These are phyloP conservation scores for Prochilodus magdalenae DNA, from an alignment of 2,113 vertebrate species.

Conservation along the genomic window DNA sequence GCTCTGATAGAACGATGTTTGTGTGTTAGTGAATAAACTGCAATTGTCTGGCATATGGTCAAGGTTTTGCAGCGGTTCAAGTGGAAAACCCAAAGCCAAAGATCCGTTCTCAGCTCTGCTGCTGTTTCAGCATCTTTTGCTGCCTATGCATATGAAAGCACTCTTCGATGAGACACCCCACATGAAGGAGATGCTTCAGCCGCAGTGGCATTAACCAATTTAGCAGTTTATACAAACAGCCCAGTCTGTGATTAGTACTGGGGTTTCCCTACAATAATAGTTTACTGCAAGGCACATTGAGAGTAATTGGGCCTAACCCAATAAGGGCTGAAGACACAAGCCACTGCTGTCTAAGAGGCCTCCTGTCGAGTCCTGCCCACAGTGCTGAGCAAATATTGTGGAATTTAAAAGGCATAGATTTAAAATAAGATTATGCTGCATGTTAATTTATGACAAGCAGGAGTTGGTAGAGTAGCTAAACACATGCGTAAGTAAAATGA, in stretches of 20 bases:
- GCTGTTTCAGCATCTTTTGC: constrained; percentile 73
- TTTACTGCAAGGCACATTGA: constrained; percentile 72
- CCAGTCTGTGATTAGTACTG: constrained; percentile 65
- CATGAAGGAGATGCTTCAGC: constrained; percentile 66
- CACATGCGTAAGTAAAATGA: not conserved
- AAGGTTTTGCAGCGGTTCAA: constrained; percentile 60
- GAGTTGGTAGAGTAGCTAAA: not conserved
- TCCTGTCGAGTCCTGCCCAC: constrained; percentile 35
- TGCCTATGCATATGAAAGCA: constrained; percentile 67
- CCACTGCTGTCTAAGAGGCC: constrained; percentile 50
- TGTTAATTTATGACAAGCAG: not conserved
- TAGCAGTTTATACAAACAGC: constrained; percentile 73
- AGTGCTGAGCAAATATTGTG: constrained; percentile 1
- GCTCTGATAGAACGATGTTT: not conserved
- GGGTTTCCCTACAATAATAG: constrained; percentile 71
- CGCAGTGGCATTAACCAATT: constrained; percentile 72
- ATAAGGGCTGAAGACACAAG: constrained; percentile 64
- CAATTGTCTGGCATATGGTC: constrained; percentile 29
- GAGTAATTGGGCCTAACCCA: constrained; percentile 73
- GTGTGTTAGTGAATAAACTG: not conserved
- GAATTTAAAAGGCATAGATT: constrained; percentile 12
- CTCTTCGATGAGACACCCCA: constrained; percentile 58
- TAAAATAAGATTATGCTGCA: constrained; percentile 2
- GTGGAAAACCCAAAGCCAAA: constrained; percentile 66
- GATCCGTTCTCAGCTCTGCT: constrained; percentile 57